A percentile compares a stretch with the other conserved stretches of the same genome.
Conservation (phyloP, 2,113 vertebrate genomes). For the Amphiprion ocellaris region DNA sequence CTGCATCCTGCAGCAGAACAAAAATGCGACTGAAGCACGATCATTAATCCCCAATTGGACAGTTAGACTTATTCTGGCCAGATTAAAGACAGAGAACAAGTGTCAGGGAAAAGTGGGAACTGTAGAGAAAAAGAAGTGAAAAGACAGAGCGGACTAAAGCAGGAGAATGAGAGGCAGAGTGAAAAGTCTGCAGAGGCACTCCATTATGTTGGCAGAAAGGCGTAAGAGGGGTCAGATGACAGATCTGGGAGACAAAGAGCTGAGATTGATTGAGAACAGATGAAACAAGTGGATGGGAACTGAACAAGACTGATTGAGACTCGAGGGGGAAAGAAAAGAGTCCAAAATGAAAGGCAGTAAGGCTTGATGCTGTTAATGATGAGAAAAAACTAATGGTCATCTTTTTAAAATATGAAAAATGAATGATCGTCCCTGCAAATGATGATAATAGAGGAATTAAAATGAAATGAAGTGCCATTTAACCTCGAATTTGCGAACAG, state of each 20-base stretch:
- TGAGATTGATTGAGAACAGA: conserved; percentile 41
- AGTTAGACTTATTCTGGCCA: neutral
- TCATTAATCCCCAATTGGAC: neutral
- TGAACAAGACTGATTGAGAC: conserved; percentile 14
- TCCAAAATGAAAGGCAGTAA: conserved; percentile 7
- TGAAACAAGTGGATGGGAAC: conserved; percentile 31
- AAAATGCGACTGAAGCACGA: neutral
- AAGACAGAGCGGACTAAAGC: neutral
- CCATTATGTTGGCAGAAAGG: conserved; percentile 41
- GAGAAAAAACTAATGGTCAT: conserved; percentile 10
- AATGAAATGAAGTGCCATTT: conserved; percentile 13
- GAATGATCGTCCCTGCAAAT: neutral
- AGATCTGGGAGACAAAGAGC: conserved; percentile 43
- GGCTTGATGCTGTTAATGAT: conserved; percentile 11
- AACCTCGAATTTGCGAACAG: conserved; percentile 14
- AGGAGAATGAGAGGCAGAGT: neutral
- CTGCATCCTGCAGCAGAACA: neutral
- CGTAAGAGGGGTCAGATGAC: conserved; percentile 50
- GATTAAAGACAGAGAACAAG: neutral
- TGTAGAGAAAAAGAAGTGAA: neutral
- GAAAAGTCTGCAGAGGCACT: conserved; percentile 31
- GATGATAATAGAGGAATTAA: conserved; percentile 21
- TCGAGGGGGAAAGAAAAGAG: neutral
- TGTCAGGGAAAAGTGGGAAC: neutral
- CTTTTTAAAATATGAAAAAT: conserved; percentile 26